These are phyloP conservation scores for Arvicanthis niloticus DNA, from an alignment of 2,113 vertebrate species.

Conservation along the genomic window DNA sequence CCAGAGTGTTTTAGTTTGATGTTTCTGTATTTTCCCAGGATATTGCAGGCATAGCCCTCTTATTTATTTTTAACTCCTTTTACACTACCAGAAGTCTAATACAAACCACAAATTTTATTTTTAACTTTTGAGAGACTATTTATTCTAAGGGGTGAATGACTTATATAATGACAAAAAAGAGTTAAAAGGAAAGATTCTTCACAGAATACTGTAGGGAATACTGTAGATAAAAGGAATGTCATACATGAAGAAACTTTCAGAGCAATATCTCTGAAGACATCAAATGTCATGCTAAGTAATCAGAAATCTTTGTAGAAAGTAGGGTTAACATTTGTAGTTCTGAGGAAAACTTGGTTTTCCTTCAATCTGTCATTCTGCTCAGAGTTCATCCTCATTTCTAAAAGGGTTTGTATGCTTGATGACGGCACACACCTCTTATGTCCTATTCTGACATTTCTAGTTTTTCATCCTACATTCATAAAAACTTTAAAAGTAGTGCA, in stretches of 20 bases:
- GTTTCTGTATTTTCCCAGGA: neutral
- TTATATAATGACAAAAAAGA: neutral
- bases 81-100: neutral
- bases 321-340: neutral
- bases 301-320: neutral
- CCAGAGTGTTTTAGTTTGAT: neutral
- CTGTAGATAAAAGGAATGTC: neutral
- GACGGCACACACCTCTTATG: neutral
- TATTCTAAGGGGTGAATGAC: neutral
- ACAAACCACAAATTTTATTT: neutral
- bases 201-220: no score
- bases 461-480: neutral
- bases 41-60: neutral
- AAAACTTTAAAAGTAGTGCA: neutral
- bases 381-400: neutral
- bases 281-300: neutral
- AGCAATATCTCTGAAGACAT: neutral
- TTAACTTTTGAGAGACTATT: neutral
- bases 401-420: neutral
- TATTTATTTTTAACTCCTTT: neutral
- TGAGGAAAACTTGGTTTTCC: neutral
- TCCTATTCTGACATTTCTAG: neutral
- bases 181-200: neutral
- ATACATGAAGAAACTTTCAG: neutral
- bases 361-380: neutral